phyloP scores from a whole-genome alignment of 2,113 vertebrate genomes.

The Rhagologus leucostigma region DNA sequence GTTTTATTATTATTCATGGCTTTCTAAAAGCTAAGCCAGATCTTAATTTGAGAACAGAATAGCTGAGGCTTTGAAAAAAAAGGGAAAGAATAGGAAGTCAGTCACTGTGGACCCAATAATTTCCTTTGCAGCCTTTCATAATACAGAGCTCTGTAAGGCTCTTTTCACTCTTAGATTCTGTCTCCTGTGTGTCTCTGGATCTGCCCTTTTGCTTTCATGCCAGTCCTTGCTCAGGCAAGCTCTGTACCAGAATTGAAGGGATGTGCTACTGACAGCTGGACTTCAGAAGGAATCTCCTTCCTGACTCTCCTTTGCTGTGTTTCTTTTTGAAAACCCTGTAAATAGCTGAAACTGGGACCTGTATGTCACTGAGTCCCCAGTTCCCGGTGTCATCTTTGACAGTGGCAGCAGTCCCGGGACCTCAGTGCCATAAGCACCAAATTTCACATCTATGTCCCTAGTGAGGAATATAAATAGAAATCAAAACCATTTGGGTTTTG shows the following conservation, averaged over 20 bases:
- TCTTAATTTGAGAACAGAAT: constrained; percentile 49
- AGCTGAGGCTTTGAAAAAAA: neutral
- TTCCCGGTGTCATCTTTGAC: neutral
- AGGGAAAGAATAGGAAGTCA: neutral
- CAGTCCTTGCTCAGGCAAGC: neutral
- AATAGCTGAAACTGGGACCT: neutral
- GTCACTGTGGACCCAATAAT: neutral
- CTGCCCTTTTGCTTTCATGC: neutral
- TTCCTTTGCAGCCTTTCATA: constrained; percentile 3
- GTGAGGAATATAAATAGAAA: neutral
- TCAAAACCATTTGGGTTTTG: constrained; percentile 8
- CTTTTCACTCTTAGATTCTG: neutral
- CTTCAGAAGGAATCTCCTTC: neutral
- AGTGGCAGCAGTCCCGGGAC: neutral
- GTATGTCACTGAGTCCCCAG: neutral
- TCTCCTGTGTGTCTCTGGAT: neutral
- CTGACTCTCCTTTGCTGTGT: neutral
- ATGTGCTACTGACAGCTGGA: neutral
- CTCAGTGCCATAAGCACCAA: neutral
- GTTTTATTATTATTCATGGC: constrained; percentile 55
- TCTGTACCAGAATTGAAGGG: neutral
- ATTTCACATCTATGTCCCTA: neutral
- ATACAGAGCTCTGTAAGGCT: neutral
- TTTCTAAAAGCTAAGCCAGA: constrained; percentile 31
- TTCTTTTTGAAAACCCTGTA: neutral